A percentile compares a stretch with the other conserved stretches of the same genome.
phyloP scores from a whole-genome alignment of 2,888 invertebrate genomes.

The Drosophila rubida region DNA sequence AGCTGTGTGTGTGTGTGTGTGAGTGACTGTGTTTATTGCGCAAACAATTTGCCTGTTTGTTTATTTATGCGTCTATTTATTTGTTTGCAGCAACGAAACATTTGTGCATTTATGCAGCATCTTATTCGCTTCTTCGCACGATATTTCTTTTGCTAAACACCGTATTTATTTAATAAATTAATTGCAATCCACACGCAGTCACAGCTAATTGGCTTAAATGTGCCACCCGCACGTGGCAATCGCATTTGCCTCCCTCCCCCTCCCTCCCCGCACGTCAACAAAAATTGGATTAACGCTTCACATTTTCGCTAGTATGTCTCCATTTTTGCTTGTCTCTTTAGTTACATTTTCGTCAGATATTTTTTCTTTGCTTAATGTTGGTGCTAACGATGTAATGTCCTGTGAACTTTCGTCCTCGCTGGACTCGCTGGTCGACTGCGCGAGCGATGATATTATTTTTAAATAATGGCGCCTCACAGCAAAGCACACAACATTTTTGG shows the following conservation, averaged over 20 bases:
- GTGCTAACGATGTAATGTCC: slow-evolving; percentile 55
- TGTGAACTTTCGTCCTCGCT: background rate
- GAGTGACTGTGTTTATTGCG: slow-evolving; percentile 53
- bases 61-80: slow-evolving; percentile 62
- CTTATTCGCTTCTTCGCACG: background rate
- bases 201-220: slow-evolving; percentile 54
- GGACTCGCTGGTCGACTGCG: slow-evolving; percentile 8
- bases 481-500: slow-evolving; percentile 25
- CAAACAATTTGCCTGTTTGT: slow-evolving; percentile 71
- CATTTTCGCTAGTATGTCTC: slow-evolving; percentile 5
- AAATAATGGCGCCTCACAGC: slow-evolving; percentile 60
- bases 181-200: slow-evolving; percentile 32
- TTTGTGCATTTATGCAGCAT: slow-evolving; percentile 27
- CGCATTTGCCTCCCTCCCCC: background rate
- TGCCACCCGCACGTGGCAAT: slow-evolving; percentile 43
- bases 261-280: background rate
- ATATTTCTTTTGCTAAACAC: slow-evolving; percentile 10
- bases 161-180: slow-evolving; percentile 48
- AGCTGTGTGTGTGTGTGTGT: slow-evolving; percentile 23
- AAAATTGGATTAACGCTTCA: slow-evolving; percentile 42
- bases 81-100: slow-evolving; percentile 35
- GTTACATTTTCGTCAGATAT: slow-evolving; percentile 15
- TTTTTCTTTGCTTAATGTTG: slow-evolving; percentile 22
- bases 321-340: slow-evolving; percentile 7
- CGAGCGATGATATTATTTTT: slow-evolving; percentile 51